phyloP scores from a whole-genome alignment of 2,797 vertebrate species.

The Xiphophorus birchmanni region DNA sequence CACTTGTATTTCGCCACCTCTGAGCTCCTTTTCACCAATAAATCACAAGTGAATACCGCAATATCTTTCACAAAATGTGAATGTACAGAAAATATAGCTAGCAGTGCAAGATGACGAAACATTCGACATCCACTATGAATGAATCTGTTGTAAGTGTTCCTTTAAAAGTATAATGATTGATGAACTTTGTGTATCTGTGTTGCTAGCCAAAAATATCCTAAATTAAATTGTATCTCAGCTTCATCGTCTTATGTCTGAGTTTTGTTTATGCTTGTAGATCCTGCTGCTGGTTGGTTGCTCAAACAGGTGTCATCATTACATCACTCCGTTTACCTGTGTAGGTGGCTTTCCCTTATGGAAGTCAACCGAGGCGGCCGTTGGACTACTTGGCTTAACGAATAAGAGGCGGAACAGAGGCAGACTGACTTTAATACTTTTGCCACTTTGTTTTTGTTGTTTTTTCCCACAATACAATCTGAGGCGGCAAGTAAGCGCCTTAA shows the following conservation, averaged over 20 bases:
- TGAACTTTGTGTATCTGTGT: not conserved
- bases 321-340: not conserved
- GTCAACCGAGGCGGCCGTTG: not conserved
- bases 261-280: not conserved
- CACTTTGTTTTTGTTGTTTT: not conserved
- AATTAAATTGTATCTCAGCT: not conserved
- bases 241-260: not conserved
- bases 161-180: not conserved
- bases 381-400: not conserved
- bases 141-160: not conserved
- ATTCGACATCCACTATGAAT: not conserved
- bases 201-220: not conserved
- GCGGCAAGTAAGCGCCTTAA: not conserved
- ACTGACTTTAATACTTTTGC: not conserved
- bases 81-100: not conserved
- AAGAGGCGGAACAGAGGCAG: not conserved
- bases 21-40: not conserved
- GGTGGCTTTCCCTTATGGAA: not conserved
- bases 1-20: not conserved
- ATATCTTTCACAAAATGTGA: not conserved
- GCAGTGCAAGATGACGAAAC: not conserved
- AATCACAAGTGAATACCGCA: not conserved
- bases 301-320: not conserved
- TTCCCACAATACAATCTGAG: not conserved
- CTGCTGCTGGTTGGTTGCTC: not conserved